Conservation (phyloP, 2,113 vertebrate species). For the Motacilla alba region DNA sequence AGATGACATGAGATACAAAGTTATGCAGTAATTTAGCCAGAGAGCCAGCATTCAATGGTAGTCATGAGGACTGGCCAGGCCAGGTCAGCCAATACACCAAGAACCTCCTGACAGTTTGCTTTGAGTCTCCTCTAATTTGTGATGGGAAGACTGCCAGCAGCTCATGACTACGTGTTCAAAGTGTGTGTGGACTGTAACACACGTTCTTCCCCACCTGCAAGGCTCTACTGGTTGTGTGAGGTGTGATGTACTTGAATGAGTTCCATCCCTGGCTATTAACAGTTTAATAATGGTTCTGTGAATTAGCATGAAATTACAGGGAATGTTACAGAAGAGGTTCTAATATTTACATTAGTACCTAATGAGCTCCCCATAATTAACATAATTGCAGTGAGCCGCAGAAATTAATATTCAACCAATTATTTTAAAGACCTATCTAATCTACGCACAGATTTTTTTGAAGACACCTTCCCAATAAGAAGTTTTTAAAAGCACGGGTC, state of each 20-base stretch:
- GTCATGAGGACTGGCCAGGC: neutral
- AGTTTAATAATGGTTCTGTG: neutral
- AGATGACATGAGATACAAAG: neutral
- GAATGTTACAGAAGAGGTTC: neutral
- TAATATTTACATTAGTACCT: neutral
- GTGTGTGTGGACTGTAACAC: neutral
- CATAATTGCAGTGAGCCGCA: neutral
- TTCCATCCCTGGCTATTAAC: neutral
- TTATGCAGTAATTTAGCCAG: neutral
- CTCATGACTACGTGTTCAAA: neutral
- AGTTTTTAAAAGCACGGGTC: neutral
- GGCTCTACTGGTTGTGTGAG: neutral
- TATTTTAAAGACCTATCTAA: neutral
- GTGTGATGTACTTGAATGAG: neutral
- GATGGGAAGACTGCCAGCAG: neutral
- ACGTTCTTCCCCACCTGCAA: neutral
- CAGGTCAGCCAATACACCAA: neutral
- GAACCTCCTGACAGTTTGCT: neutral
- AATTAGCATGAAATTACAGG: slow-evolving; percentile 27
- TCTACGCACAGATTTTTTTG: neutral
- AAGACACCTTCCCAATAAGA: neutral
- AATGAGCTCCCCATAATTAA: neutral
- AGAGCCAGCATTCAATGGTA: neutral
- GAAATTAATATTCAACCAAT: neutral
- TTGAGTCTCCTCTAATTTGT: neutral